Conservation (phyloP, 2,113 vertebrate genomes). For the Phrynocephalus versicolor region DNA sequence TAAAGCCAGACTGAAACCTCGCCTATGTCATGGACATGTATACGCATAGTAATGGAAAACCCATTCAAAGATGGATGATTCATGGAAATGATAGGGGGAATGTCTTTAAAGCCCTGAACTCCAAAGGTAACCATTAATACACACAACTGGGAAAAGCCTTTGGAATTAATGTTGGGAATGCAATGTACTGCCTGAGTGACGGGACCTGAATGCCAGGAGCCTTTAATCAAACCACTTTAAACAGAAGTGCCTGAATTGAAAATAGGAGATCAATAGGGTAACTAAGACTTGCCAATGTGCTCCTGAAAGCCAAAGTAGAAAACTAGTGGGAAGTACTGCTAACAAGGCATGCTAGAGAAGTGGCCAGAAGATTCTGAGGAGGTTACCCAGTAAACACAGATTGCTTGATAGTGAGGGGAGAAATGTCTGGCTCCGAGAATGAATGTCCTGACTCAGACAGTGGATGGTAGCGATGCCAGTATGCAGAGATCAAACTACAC, state of each 20-base stretch:
- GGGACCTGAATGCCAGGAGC: not conserved
- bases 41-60: not conserved
- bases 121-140: not conserved
- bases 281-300: not conserved
- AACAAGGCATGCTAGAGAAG: not conserved
- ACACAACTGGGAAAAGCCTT: not conserved
- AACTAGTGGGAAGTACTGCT: not conserved
- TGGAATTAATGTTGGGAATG: not conserved
- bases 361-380: not conserved
- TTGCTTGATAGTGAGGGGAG: not conserved
- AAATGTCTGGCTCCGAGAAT: not conserved
- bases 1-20: not conserved
- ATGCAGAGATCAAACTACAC: too few species aligned
- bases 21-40: not conserved
- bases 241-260: not conserved
- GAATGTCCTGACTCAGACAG: not conserved
- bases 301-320: not conserved
- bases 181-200: not conserved
- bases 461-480: not conserved
- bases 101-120: not conserved
- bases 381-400: not conserved
- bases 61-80: not conserved
- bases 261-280: not conserved
- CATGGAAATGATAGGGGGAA: not conserved
- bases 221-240: not conserved